Percentiles rank a stretch among this genome's conserved stretches.
phyloP scores from a whole-genome alignment of 2,113 vertebrate species.

The Eptesicus fuscus region DNA sequence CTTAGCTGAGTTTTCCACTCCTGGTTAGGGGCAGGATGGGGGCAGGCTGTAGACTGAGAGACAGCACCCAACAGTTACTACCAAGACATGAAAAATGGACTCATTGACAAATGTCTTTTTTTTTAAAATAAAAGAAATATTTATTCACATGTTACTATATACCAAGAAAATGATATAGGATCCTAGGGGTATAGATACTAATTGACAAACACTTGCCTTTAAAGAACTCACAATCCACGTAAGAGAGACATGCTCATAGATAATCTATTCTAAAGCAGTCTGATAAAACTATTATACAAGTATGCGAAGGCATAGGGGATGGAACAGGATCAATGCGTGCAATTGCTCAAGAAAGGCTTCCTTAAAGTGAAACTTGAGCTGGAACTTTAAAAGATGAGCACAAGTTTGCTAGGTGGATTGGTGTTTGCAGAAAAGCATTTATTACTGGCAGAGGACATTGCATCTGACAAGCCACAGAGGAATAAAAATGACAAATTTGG shows the following conservation, averaged over 20 bases:
- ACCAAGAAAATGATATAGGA: background rate
- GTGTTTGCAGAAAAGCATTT: background rate
- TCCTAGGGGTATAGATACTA: background rate
- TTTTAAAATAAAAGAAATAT: background rate
- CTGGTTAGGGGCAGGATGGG: background rate
- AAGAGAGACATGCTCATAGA: background rate
- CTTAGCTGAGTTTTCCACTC: background rate
- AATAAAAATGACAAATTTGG: background rate
- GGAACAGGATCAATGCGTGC: background rate
- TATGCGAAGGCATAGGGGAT: background rate
- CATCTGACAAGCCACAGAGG: background rate
- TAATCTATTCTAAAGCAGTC: background rate
- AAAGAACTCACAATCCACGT: background rate
- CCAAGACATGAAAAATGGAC: background rate
- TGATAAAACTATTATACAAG: background rate
- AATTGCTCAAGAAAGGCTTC: background rate
- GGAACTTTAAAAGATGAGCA: background rate
- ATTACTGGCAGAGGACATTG: background rate
- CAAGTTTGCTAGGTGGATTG: background rate
- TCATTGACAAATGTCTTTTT: background rate
- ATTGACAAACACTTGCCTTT: background rate
- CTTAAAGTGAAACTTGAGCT: background rate
- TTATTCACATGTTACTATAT: background rate
- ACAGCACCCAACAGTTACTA: background rate
- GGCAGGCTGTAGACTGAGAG: background rate